Base-by-base conservation (phyloP, 92 coral and sea anemone genomes). In the Epizoanthus fatuus region DNA sequence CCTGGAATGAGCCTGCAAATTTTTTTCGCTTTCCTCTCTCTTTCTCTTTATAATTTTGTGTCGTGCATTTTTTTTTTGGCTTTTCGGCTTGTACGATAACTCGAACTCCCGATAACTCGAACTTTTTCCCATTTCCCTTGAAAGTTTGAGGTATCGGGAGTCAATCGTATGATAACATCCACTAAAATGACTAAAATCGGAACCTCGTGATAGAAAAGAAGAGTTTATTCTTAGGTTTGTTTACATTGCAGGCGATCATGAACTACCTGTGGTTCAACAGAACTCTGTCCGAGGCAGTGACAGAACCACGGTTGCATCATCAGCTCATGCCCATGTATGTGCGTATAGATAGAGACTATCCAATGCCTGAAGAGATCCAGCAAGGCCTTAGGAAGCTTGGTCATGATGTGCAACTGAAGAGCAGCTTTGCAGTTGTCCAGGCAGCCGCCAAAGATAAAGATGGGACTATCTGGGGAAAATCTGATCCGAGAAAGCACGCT, bases 201-300 rank as follows among this genome's bases (percentile, higher is more conserved):
- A 29, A 29, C 25, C 4, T n/a, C 49, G 11, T 8, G 53, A 49
- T 49, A 9, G 53, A 4, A 63, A 0, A 63, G 12, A 14, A 63
- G 10, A 49, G 53, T 49, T 10, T 0, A 49, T 45, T 16, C 5
- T 11, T 2, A 20, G 4, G 14, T 71, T 13, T 55, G 17, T 38
- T 42, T 11, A 2, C 11, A n/a, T 45, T 73, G 2, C 64, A 93
- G 97, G 97, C 87, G 15, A 80, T 72, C 80, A 91, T 93, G 94
- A 76, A 91, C 76, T 91, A 93, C 64, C 51, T 93, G 19, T 93
- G 97, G 97, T 93, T 93, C 66, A 87, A 90, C 71, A 89, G 78
- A 19, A 93, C 90, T 25, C 81, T 92, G 10, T 47, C 95, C 1
- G 73, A 91, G n/a, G 88, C 95, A 14, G 93, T 92, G 40, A 87